phyloP scores from a whole-genome alignment of 2,888 invertebrate species.

The Cosmorhoe ocellata region DNA sequence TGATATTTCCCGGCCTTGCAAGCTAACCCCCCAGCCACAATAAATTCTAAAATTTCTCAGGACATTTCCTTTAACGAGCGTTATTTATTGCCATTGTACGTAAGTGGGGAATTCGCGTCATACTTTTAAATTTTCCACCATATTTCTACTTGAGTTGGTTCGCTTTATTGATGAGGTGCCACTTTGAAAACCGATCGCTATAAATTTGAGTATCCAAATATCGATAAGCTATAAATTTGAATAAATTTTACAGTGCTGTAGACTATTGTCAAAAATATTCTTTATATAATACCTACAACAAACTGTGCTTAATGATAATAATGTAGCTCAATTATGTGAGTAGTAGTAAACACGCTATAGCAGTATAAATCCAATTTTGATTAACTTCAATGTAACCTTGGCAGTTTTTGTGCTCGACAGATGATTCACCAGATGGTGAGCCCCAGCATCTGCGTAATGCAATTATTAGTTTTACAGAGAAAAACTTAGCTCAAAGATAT shows the following conservation, averaged over 20 bases:
- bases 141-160: background rate
- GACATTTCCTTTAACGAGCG: constrained; percentile 26
- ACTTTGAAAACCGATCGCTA: background rate
- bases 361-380: background rate
- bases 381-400: constrained; percentile 8
- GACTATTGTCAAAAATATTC: no score
- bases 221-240: background rate
- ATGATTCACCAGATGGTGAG: constrained; percentile 17
- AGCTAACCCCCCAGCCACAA: background rate
- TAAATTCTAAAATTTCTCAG: constrained; percentile 23
- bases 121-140: constrained; percentile 1
- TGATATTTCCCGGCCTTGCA: background rate
- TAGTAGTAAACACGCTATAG: background rate
- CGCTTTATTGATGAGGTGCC: constrained; percentile 2
- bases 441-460: constrained; percentile 12
- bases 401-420: constrained; percentile 15
- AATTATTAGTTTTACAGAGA: background rate
- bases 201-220: background rate
- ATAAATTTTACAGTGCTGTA: no score
- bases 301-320: no score
- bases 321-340: no score
- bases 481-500: background rate
- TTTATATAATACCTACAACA: no score
- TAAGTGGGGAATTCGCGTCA: constrained; percentile 5
- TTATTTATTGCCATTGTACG: constrained; percentile 24